Conservation (phyloP, 2,113 vertebrate species). For the Triplophysa dalaica region DNA sequence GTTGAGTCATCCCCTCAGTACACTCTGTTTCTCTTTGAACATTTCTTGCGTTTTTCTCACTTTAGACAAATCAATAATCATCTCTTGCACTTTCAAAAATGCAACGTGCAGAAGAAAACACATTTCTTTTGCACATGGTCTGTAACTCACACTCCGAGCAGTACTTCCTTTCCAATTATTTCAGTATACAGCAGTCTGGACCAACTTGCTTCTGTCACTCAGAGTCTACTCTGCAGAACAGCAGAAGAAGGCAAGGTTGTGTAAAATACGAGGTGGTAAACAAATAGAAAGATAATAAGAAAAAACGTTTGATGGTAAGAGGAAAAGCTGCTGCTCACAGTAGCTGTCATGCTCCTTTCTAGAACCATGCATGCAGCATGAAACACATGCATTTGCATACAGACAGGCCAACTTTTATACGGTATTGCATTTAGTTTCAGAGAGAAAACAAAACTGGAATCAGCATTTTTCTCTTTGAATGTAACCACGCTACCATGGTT, state of each 20-base stretch:
- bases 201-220: constrained; percentile 44
- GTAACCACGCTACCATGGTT: too few relatives aligned
- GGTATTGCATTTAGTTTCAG: not conserved
- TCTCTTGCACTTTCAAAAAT: not conserved
- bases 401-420: not conserved
- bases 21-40: not conserved
- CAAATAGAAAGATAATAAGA: constrained; percentile 13
- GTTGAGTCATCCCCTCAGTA: constrained; percentile 65
- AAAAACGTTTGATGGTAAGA: not conserved
- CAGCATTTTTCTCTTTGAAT: not conserved
- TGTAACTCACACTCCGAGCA: constrained; percentile 28
- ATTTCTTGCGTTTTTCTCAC: constrained; percentile 12
- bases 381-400: too few relatives aligned
- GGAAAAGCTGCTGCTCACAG: constrained; percentile 32
- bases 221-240: constrained; percentile 35
- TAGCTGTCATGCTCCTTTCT: constrained; percentile 36
- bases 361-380: not conserved
- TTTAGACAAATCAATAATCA: constrained; percentile 3
- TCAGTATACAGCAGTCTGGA: constrained; percentile 33
- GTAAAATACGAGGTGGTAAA: constrained; percentile 16
- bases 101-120: not conserved
- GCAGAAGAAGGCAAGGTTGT: constrained; percentile 16
- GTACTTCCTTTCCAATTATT: constrained; percentile 46
- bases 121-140: not conserved
- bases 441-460: not conserved